These are phyloP conservation scores for Peromyscus polionotus DNA, from an alignment of 2,113 vertebrate species.

Conservation along the genomic window DNA sequence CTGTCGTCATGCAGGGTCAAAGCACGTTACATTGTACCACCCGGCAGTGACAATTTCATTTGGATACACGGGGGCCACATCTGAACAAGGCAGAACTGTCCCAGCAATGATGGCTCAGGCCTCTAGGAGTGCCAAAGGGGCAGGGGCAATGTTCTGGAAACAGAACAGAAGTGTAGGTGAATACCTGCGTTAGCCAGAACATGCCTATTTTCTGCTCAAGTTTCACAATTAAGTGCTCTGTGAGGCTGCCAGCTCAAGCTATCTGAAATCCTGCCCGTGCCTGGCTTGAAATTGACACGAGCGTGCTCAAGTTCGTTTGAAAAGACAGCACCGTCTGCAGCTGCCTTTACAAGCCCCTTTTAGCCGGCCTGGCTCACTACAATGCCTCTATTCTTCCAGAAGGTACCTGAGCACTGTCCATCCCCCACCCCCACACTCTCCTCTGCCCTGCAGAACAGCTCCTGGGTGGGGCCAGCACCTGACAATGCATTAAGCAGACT, in stretches of 20 bases:
- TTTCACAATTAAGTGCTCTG: conserved; percentile 87
- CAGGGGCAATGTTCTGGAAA: conserved; percentile 80
- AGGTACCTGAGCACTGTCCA: not conserved
- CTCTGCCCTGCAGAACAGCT: not conserved
- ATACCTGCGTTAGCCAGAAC: conserved; percentile 82
- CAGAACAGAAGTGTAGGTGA: conserved; percentile 81
- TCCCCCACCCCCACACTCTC: too few relatives aligned
- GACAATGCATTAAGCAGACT: not conserved
- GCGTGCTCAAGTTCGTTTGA: conserved; percentile 80
- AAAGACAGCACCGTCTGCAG: conserved; percentile 81
- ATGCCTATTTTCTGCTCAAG: conserved; percentile 85
- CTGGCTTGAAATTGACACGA: conserved; percentile 83
- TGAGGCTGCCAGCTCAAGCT: conserved; percentile 74
- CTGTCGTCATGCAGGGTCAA: conserved; percentile 86
- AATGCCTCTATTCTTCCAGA: conserved; percentile 33
- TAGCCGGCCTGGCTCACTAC: conserved; percentile 74
- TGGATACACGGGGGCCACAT: conserved; percentile 86
- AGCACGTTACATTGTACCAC: conserved; percentile 84
- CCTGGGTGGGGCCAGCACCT: not conserved
- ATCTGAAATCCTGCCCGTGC: conserved; percentile 85
- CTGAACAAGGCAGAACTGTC: conserved; percentile 85
- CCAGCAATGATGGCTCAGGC: conserved; percentile 79
- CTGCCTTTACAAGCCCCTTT: conserved; percentile 52
- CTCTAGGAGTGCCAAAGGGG: conserved; percentile 75
- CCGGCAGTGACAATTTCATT: conserved; percentile 89